A percentile compares a stretch with the other conserved stretches of the same genome.
phyloP scores from a whole-genome alignment of 2,888 invertebrate genomes.

The Troglohyphantes excavatus region DNA sequence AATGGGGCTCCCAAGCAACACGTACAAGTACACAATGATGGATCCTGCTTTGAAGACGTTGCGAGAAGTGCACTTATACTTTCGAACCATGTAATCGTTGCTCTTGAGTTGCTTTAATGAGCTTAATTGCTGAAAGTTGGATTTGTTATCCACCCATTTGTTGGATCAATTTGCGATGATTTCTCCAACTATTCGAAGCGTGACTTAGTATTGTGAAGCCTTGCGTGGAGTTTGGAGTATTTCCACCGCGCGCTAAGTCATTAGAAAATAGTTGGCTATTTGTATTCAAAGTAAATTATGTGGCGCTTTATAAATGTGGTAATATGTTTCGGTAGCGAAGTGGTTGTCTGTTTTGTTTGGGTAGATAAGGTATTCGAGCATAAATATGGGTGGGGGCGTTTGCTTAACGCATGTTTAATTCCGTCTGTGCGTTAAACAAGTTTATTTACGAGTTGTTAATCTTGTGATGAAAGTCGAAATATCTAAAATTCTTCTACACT shows the following conservation, averaged over 20 bases:
- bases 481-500: no score
- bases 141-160: slow-evolving; percentile 7
- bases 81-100: slow-evolving; percentile 24
- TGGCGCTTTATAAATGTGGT: not conserved
- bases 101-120: slow-evolving; percentile 33
- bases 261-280: slow-evolving; percentile 2
- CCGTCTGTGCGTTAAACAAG: no score
- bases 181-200: not conserved
- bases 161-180: not conserved
- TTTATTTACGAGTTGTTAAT: no score
- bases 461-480: no score
- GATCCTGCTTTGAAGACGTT: not conserved
- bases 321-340: not conserved
- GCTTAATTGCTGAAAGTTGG: slow-evolving; percentile 37
- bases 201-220: not conserved
- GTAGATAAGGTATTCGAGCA: no score
- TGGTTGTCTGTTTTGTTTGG: not conserved
- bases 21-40: slow-evolving; percentile 28
- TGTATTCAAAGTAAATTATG: not conserved
- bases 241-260: not conserved
- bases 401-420: no score
- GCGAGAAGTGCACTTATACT: slow-evolving; percentile 7
- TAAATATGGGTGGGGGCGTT: not conserved
- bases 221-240: not conserved
- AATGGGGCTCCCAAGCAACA: slow-evolving; percentile 58